A percentile compares a stretch with the other conserved stretches of the same genome.
Evolutionary conservation across 1,140 invertebrate species (phyloP).

Genomic region (Hyles euphorbiae): DNA sequence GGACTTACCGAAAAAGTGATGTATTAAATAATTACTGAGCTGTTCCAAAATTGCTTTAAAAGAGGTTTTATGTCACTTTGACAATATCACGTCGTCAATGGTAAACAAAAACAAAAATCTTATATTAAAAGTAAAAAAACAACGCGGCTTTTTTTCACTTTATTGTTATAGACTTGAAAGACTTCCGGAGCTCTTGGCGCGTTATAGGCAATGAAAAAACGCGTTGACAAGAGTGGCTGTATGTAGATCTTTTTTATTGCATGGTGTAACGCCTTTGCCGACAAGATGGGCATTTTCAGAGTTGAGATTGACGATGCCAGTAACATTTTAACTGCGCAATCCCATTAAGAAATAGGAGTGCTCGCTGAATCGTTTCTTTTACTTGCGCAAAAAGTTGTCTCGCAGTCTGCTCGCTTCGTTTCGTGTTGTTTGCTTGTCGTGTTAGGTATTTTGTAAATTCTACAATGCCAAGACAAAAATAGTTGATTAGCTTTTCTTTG

Average conservation of each 20-base stretch:
- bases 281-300: background rate
- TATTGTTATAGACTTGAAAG: too few species aligned
- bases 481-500: background rate
- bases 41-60: too few species aligned
- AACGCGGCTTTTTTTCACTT: too few species aligned
- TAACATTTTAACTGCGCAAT: conserved; percentile 12
- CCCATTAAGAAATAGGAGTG: conserved; percentile 9
- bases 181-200: too few species aligned
- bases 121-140: too few species aligned
- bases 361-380: conserved; percentile 8
- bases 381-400: conserved; percentile 3
- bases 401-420: background rate
- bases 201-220: too few species aligned
- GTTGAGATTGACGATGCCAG: conserved; percentile 1
- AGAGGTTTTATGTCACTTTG: too few species aligned
- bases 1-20: too few species aligned
- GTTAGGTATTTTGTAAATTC: background rate
- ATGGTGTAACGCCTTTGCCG: background rate
- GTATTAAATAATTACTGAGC: too few species aligned
- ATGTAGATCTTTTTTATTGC: conserved; percentile 6
- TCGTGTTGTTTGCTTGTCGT: background rate
- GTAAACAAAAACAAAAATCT: too few species aligned
- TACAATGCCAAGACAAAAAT: background rate
- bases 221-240: background rate
- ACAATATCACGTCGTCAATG: too few species aligned